Base-by-base conservation (phyloP, 2,797 vertebrate species). In the Lemur catta region DNA sequence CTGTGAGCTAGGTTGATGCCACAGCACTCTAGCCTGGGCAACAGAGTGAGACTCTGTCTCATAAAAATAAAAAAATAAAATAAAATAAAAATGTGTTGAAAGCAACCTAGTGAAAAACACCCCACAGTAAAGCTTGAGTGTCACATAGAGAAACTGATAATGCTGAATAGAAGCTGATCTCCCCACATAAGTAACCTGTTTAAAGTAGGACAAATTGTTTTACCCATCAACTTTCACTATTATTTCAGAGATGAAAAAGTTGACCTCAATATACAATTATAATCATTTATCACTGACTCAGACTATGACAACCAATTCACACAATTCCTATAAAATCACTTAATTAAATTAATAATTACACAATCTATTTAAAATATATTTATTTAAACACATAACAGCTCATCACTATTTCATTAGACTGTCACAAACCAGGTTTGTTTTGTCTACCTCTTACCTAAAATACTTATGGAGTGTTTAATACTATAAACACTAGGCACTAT, bases 181-280 rank as follows among this genome's bases (percentile, higher is more conserved):
- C 50, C 82, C 75, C 76, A 74, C 4, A 35, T 11, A 80, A 18
- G 1, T 89, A 74, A 79, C 43, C 61, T 85, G 6, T 95, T 95
- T 84, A 91, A 94, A 67, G 35, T 20, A 84, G 55, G 46, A 46
- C n/a, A 52, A 84, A 93, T 20, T 75, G 9, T 46, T 93, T 61
- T 46, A 20, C 46, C 50, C 28, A 67, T 4, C 41, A 18, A 89
- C 14, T 89, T 93, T 61, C 30, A 93, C 50, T 91, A 61, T 88
- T 61, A 78, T 38, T 96, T 71, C 71, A 94, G 84, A 93, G 50
- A 92, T 91, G 7, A 93, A 67, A 95, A 91, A 91, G 4, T 17
- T 75, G 74, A 91, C 38, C 33, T 93, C 38, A 84, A 81, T 24
- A 65, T 33, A 89, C 55, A 95, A 74, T 74, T 61, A 88, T 17